Evolutionary conservation across 2,797 vertebrate species (phyloP).

Genomic region (Danio jaintianensis): DNA sequence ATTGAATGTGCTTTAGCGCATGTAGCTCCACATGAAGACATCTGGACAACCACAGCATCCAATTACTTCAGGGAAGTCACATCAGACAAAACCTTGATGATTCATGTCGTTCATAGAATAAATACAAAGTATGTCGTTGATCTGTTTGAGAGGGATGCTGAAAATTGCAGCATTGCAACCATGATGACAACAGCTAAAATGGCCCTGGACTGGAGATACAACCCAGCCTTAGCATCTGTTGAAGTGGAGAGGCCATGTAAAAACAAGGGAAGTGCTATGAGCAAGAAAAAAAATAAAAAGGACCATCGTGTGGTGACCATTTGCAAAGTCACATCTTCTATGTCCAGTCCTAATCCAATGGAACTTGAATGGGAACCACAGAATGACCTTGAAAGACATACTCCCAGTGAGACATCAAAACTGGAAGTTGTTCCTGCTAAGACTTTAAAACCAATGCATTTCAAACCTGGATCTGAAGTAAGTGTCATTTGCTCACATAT

Average conservation of each 20-base stretch:
- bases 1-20: constrained; percentile 84
- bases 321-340: neutral
- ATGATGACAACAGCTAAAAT: constrained; percentile 79
- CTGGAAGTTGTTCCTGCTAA: neutral
- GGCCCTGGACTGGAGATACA: constrained; percentile 76
- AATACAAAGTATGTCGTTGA: constrained; percentile 80
- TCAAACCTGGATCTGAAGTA: constrained; percentile 82
- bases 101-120: constrained; percentile 77
- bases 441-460: constrained; percentile 72
- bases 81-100: constrained; percentile 75
- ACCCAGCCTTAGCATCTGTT: constrained; percentile 26
- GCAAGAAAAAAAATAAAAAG: constrained; percentile 12
- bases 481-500: constrained; percentile 79
- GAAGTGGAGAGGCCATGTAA: constrained; percentile 7
- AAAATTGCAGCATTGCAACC: constrained; percentile 69
- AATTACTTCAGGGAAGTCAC: constrained; percentile 83
- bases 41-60: constrained; percentile 80
- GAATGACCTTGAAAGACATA: neutral
- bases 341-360: neutral
- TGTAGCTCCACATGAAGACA: constrained; percentile 76
- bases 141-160: constrained; percentile 65
- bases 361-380: constrained; percentile 11
- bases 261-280: neutral
- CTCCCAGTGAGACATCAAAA: neutral
- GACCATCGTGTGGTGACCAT: neutral